Conservation (phyloP, 2,113 vertebrate genomes). For the Rhynchopsitta pachyrhyncha region DNA sequence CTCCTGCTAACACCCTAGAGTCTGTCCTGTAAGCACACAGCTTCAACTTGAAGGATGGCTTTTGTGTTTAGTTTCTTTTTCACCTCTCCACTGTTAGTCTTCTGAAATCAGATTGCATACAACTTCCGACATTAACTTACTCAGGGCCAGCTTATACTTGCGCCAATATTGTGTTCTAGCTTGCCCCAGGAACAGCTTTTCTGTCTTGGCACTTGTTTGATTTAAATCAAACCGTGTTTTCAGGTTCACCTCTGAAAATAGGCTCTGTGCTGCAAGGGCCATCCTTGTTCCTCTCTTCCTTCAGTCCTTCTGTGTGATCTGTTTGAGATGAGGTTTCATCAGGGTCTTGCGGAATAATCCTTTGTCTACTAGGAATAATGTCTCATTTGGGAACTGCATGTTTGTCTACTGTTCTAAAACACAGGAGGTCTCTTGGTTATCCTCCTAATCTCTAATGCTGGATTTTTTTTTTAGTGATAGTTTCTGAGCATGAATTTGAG, state of each 20-base stretch:
- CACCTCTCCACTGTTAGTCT: not conserved
- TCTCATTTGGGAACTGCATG: not conserved
- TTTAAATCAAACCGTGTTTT: not conserved
- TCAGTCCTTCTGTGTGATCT: fast-evolving
- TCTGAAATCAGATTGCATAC: not conserved
- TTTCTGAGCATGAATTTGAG: not conserved
- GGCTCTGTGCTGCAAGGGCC: not conserved
- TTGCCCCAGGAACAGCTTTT: not conserved
- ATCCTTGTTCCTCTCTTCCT: not conserved
- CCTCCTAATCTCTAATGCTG: not conserved
- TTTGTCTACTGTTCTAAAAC: not conserved
- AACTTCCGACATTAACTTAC: not conserved
- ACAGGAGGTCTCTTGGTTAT: not conserved
- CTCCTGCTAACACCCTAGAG: not conserved
- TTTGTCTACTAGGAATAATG: not conserved
- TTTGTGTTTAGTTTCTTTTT: not conserved
- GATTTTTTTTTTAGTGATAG: not conserved
- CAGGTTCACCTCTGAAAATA: not conserved
- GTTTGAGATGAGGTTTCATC: not conserved
- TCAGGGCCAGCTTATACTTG: not conserved
- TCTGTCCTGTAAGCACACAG: fast-evolving
- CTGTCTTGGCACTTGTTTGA: not conserved
- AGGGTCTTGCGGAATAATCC: fast-evolving
- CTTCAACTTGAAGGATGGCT: not conserved
- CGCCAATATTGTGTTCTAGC: not conserved